These are phyloP conservation scores for Petrocephalus microphthalmus DNA, from an alignment of 2,113 vertebrate species.

Conservation along the genomic window DNA sequence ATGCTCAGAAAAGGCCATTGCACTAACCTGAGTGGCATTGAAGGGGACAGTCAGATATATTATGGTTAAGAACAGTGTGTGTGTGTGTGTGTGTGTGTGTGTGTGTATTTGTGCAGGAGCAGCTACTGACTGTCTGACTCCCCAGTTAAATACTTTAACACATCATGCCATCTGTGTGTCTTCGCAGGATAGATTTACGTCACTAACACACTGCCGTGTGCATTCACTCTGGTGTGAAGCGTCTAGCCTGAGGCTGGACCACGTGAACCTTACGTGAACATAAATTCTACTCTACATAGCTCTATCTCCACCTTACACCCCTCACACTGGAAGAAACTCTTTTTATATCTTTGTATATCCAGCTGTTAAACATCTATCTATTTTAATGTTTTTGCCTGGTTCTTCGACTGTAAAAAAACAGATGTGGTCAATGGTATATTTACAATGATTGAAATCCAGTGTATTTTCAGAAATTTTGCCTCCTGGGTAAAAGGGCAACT, in stretches of 20 bases:
- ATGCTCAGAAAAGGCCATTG: background rate
- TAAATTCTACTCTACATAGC: background rate
- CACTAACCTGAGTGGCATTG: background rate
- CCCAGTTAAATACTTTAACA: background rate
- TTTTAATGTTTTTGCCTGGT: background rate
- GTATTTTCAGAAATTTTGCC: background rate
- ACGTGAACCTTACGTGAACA: background rate
- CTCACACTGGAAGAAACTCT: background rate
- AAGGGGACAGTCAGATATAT: background rate
- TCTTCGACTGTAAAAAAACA: background rate
- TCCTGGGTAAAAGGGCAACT: background rate
- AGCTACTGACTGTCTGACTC: background rate
- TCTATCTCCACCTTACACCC: background rate
- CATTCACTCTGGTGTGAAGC: background rate
- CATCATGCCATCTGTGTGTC: background rate
- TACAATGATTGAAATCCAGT: background rate
- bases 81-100: background rate
- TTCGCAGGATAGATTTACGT: background rate
- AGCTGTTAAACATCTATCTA: background rate
- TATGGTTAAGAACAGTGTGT: background rate
- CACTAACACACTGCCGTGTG: background rate
- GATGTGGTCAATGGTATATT: background rate
- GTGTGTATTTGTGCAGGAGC: background rate
- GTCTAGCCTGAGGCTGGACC: background rate
- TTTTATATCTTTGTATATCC: background rate